Percentiles rank a stretch among this genome's conserved stretches.
These are phyloP conservation scores for Trichosurus vulpecula DNA, from an alignment of 2,797 vertebrate genomes.

Conservation along the genomic window DNA sequence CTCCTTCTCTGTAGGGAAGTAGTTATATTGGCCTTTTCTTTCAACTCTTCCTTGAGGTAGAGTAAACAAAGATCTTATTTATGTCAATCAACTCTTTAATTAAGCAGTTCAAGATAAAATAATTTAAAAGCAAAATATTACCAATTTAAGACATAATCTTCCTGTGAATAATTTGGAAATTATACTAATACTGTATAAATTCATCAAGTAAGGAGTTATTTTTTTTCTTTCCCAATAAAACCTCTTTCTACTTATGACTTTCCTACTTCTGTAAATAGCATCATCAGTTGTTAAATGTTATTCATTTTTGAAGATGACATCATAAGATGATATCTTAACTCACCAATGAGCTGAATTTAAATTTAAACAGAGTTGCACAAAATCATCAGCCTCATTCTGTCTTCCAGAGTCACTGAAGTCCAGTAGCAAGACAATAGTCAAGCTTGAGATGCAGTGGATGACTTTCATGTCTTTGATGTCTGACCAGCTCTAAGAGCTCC, in stretches of 20 bases:
- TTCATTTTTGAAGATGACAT: too few species aligned
- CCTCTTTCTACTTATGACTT: not conserved
- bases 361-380: too few species aligned
- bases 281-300: not conserved
- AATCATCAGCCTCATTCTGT: too few species aligned
- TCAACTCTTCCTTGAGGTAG: not conserved
- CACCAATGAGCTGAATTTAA: too few species aligned
- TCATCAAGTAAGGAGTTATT: not conserved
- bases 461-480: too few species aligned
- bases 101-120: not conserved
- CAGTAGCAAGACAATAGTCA: too few species aligned
- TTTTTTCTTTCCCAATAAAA: not conserved
- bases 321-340: too few species aligned
- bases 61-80: not conserved
- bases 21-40: not conserved
- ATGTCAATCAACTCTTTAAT: not conserved
- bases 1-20: not conserved
- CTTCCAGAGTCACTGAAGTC: too few species aligned
- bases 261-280: not conserved
- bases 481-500: too few species aligned
- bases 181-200: not conserved
- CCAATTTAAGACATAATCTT: not conserved
- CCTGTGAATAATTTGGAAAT: not conserved
- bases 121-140: not conserved
- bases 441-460: too few species aligned